Evolutionary conservation across 2,888 invertebrate genomes (phyloP).

Genomic region (Aspidapion aeneum): DNA sequence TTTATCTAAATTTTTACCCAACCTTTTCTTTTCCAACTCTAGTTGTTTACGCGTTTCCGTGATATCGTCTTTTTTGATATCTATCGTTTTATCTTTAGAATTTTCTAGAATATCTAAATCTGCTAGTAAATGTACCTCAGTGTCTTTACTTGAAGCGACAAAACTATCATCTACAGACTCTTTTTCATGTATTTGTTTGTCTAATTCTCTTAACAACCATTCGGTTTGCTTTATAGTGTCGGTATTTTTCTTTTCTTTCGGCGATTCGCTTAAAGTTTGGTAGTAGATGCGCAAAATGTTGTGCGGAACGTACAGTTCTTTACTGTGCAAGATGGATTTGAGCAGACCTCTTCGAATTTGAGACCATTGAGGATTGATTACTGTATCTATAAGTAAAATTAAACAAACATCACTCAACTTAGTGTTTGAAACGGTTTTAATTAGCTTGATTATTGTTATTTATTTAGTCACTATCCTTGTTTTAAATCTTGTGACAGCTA

Average conservation of each 20-base stretch:
- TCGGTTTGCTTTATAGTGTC: constrained; percentile 41
- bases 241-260: constrained; percentile 32
- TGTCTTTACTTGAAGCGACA: constrained; percentile 29
- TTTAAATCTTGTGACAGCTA: too few species aligned
- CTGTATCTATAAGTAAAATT: constrained; percentile 18
- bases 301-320: constrained; percentile 42
- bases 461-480: too few species aligned
- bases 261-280: constrained; percentile 40
- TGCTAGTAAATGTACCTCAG: constrained; percentile 27
- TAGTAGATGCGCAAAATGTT: constrained; percentile 45
- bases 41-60: too few species aligned
- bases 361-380: constrained; percentile 41
- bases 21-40: constrained; percentile 5
- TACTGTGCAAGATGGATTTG: constrained; percentile 41
- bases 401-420: too few species aligned
- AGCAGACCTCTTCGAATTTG: constrained; percentile 42
- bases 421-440: too few species aligned
- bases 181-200: constrained; percentile 39
- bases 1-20: constrained; percentile 22
- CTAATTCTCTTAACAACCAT: constrained; percentile 44
- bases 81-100: constrained; percentile 13
- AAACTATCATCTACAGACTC: constrained; percentile 37
- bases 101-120: constrained; percentile 27
- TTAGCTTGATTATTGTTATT: too few species aligned
- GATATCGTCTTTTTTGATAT: constrained; percentile 10